Conservation (phyloP, 2,888 invertebrate species). For the Apamea monoglypha region DNA sequence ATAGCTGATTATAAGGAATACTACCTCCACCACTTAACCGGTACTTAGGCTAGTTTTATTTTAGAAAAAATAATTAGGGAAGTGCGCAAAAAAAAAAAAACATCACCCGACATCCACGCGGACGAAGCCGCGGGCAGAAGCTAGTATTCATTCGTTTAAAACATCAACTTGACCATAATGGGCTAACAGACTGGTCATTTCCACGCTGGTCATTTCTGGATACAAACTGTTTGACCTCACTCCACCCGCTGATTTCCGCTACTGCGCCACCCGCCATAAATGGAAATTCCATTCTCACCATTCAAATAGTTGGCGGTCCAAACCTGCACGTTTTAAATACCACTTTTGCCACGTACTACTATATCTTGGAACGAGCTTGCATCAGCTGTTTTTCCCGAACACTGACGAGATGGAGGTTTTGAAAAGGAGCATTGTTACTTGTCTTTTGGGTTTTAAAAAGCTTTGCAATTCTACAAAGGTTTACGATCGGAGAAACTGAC, state of each 20-base stretch:
- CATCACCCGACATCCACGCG: background rate
- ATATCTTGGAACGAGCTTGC: slow-evolving; percentile 23
- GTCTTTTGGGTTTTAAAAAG: background rate
- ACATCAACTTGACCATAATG: background rate
- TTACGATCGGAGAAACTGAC: slow-evolving; percentile 2
- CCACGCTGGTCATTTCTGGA: slow-evolving; percentile 1
- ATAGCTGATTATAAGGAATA: no score
- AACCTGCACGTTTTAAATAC: slow-evolving; percentile 15
- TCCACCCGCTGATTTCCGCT: slow-evolving; percentile 19
- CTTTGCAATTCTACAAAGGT: slow-evolving; percentile 3
- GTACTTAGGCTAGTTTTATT: no score
- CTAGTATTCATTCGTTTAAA: background rate
- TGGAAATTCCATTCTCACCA: slow-evolving; percentile 39
- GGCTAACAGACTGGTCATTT: slow-evolving; percentile 1
- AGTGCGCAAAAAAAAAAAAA: no score
- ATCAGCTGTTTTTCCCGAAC: slow-evolving; percentile 23
- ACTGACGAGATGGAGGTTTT: background rate
- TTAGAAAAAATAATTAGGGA: no score
- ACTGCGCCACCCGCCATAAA: slow-evolving; percentile 10
- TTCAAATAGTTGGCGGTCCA: slow-evolving; percentile 26
- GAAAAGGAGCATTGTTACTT: background rate
- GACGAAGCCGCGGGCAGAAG: background rate
- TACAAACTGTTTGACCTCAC: slow-evolving; percentile 20
- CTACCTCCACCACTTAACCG: no score
- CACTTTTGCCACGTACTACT: slow-evolving; percentile 21